Evolutionary conservation across 2,888 invertebrate genomes (phyloP), one percentile per base, ranked within the genome.

Genomic region (Ommatoiulus sabulosus): DNA sequence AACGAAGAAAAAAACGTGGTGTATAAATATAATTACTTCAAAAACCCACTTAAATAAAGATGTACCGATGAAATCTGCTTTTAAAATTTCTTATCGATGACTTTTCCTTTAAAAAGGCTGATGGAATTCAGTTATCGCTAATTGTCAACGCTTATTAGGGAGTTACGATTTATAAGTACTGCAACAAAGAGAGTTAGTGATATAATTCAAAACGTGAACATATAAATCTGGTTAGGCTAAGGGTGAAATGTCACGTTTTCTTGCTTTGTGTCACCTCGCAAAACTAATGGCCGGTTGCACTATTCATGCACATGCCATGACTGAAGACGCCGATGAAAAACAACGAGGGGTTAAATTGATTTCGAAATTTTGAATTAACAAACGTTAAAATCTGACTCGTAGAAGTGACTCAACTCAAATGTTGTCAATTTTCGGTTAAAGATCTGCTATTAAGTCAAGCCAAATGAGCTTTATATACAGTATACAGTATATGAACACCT

Each of bases 21-120:
- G 80, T 24, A 35, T 35, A 35, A 80, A 80, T 35, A 80, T 80
- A 80, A 80, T 80, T 80, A 80, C 80, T 35, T 10, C 35, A 80
- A 12, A 80, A 80, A 80, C 35, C 80, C 80, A 80, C 80, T 80
- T 72, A 72, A 72, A 72, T 80, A 80, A 35, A 80, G 80, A 80
- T 80, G 80, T 80, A 80, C 80, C 3, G 80, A 80, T 80, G 80
- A 35, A 80, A 80, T 80, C 80, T 80, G 8, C 20, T 20, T 80
- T 35, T 80, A 35, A 80, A 80, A 80, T 35, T 80, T 80, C 35
- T 80, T 80, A 80, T 80, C 80, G 24, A 80, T 80, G 35, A 35
- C 80, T 80, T 80, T 35, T 35, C 80, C 35, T 80, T 80, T 35
- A 15, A 10, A 7, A 24, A 72, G 24, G 72, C 20, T 35, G 80